A percentile compares a stretch with the other conserved stretches of the same genome.
phyloP scores from a whole-genome alignment of 2,888 invertebrate genomes.

The Ornithoptera alexandrae region DNA sequence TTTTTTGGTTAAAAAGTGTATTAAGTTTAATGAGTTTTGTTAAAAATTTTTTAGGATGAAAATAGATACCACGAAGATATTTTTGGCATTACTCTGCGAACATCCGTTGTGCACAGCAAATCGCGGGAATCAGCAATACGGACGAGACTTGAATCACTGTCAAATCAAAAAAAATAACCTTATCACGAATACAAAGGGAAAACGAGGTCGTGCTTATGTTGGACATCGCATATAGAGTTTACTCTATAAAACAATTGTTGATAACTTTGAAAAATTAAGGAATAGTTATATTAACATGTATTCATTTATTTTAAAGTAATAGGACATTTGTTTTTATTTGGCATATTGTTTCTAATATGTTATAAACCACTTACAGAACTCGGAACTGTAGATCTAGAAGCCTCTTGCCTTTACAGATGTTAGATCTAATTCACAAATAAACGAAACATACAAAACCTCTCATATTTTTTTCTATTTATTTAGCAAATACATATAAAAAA shows the following conservation, averaged over 20 bases:
- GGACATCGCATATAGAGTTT: background rate
- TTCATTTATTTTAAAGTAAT: background rate
- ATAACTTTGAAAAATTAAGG: background rate
- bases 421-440: background rate
- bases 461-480: background rate
- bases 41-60: conserved; percentile 84
- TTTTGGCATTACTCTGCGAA: conserved; percentile 94
- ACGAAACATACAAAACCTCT: background rate
- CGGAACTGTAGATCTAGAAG: too few relatives aligned
- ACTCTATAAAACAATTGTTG: background rate
- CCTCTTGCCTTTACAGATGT: background rate
- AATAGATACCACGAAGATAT: conserved; percentile 98
- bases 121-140: conserved; percentile 89
- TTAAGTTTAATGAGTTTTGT: background rate
- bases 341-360: too few relatives aligned
- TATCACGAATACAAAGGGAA: background rate
- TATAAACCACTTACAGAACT: too few relatives aligned
- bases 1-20: too few relatives aligned
- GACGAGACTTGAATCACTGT: conserved; percentile 54
- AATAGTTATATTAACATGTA: background rate
- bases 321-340: too few relatives aligned
- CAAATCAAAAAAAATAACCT: conserved; percentile 5
- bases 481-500: background rate
- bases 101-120: conserved; percentile 92
- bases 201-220: background rate